A percentile compares a stretch with the other conserved stretches of the same genome.
Conservation (phyloP, 2,113 vertebrate genomes). For the Perccottus glenii region DNA sequence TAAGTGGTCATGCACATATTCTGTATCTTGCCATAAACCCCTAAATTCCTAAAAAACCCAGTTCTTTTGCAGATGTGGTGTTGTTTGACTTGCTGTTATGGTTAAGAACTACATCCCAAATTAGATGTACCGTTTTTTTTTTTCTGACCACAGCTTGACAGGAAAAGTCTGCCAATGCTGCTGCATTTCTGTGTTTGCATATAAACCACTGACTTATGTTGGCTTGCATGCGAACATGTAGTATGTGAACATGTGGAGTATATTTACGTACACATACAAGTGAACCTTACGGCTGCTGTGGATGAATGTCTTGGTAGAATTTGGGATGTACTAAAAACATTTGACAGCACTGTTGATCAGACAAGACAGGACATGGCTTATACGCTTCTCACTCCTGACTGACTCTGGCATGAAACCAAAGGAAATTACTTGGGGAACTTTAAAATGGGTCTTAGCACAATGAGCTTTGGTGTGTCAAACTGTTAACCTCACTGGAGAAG, state of each 20-base stretch:
- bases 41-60: constrained; percentile 47
- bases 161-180: constrained; percentile 39
- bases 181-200: constrained; percentile 31
- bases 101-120: constrained; percentile 52
- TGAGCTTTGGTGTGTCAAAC: constrained; percentile 1
- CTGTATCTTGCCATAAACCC: constrained; percentile 33
- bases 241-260: no score
- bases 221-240: constrained; percentile 25
- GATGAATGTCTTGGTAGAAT: constrained; percentile 24
- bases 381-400: constrained; percentile 44
- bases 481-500: constrained; percentile 7
- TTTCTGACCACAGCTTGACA: constrained; percentile 54
- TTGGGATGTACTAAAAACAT: constrained; percentile 10
- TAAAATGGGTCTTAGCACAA: constrained; percentile 30
- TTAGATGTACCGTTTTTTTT: constrained; percentile 45
- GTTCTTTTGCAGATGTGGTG: constrained; percentile 45
- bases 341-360: constrained; percentile 45
- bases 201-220: background rate
- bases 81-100: constrained; percentile 61
- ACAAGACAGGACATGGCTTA: constrained; percentile 61
- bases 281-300: constrained; percentile 20
- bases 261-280: constrained; percentile 10
- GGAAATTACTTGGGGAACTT: constrained; percentile 45
- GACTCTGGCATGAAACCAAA: constrained; percentile 31
- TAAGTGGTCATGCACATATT: background rate